Conservation (phyloP, 2,113 vertebrate genomes). For the Ceuthmochares aereus region DNA sequence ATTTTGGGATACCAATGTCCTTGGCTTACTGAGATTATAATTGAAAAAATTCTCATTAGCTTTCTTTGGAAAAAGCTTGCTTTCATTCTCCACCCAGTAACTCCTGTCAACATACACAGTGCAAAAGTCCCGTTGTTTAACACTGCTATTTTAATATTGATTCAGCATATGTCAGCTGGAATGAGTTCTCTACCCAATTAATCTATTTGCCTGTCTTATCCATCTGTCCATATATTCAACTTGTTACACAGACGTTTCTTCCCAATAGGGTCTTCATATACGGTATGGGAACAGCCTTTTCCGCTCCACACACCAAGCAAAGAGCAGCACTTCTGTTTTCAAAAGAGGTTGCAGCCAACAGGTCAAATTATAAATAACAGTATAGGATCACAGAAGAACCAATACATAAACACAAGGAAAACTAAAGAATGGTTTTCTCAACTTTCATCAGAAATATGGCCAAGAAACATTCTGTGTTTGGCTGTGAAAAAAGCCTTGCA, state of each 20-base stretch:
- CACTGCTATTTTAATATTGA: constrained; percentile 15
- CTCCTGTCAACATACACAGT: not conserved
- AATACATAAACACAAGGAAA: not conserved
- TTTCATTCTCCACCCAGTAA: not conserved
- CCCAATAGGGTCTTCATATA: not conserved
- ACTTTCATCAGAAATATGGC: not conserved
- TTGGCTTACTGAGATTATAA: not conserved
- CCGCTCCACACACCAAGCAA: not conserved
- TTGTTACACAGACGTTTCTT: not conserved
- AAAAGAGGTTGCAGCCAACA: not conserved
- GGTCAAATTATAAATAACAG: not conserved
- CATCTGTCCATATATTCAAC: constrained; percentile 10
- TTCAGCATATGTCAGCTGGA: constrained; percentile 1
- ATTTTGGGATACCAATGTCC: not conserved
- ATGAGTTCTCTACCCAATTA: not conserved
- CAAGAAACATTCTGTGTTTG: not conserved
- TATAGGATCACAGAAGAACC: not conserved
- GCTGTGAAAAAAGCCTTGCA: not conserved
- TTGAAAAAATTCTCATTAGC: not conserved
- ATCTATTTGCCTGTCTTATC: constrained; percentile 25
- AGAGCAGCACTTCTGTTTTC: not conserved
- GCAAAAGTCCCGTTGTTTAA: constrained; percentile 19
- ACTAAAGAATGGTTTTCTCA: not conserved
- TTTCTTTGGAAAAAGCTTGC: not conserved
- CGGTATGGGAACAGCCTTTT: not conserved